Conservation (phyloP, 1,140 invertebrate genomes). For the Bradynema listronoti region DNA sequence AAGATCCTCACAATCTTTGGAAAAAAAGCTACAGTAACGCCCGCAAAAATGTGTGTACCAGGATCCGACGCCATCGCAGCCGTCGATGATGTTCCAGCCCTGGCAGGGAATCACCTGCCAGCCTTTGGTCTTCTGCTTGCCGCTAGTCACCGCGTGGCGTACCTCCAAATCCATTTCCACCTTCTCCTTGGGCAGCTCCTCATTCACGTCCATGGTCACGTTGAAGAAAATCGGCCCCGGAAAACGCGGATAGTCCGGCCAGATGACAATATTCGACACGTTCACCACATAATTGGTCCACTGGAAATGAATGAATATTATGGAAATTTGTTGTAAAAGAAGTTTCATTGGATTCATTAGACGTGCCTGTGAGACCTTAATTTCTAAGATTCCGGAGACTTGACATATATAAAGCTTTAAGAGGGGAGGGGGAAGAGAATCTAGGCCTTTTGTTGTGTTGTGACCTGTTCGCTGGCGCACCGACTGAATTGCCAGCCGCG, state of each 20-base stretch:
- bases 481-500: slow-evolving; percentile 56
- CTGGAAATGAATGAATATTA: slow-evolving; percentile 20
- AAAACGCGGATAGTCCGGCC: slow-evolving; percentile 57
- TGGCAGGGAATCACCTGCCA: slow-evolving; percentile 58
- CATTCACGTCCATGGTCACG: slow-evolving; percentile 56
- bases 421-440: background rate
- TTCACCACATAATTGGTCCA: slow-evolving; percentile 58
- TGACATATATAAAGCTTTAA: background rate
- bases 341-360: slow-evolving; percentile 6
- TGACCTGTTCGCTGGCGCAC: slow-evolving; percentile 50
- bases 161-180: slow-evolving; percentile 58
- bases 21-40: too few species aligned
- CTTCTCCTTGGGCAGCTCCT: slow-evolving; percentile 54
- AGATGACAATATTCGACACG: slow-evolving; percentile 57
- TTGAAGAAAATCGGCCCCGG: slow-evolving; percentile 58
- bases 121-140: slow-evolving; percentile 53
- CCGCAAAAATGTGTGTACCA: too few species aligned
- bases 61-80: slow-evolving; percentile 56
- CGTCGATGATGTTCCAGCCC: slow-evolving; percentile 58
- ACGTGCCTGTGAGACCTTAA: background rate
- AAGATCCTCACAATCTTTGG: too few species aligned
- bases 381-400: slow-evolving; percentile 9
- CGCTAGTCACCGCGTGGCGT: slow-evolving; percentile 56
- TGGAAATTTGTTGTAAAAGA: background rate
- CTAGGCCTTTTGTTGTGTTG: background rate